phyloP scores from a whole-genome alignment of 2,113 vertebrate genomes.

The Sciurus niger region DNA sequence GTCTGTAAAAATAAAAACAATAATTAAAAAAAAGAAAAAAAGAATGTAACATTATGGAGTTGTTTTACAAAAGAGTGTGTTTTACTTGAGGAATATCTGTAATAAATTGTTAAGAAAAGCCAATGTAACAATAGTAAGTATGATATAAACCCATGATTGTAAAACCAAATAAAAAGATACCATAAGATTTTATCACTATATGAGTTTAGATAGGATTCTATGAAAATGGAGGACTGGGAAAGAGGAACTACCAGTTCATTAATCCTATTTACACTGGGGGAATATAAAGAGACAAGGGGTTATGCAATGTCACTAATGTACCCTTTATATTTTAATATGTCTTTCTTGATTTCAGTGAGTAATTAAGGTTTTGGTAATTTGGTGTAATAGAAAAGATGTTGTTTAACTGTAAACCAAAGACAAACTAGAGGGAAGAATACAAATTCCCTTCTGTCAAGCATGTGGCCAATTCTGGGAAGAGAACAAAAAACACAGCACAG shows the following conservation, averaged over 20 bases:
- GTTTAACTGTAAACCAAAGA: not conserved
- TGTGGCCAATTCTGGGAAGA: not conserved
- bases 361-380: not conserved
- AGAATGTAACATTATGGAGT: not conserved
- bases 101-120: not conserved
- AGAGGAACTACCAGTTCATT: not conserved
- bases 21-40: no score
- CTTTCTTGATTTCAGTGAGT: not conserved
- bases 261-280: not conserved
- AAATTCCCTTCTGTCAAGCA: not conserved
- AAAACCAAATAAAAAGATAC: not conserved
- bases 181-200: not conserved
- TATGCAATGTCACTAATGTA: not conserved
- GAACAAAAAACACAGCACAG: no score
- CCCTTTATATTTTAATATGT: not conserved
- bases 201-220: not conserved
- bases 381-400: not conserved
- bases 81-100: not conserved
- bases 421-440: not conserved
- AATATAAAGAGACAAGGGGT: not conserved
- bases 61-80: not conserved
- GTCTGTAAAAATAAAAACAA: no score
- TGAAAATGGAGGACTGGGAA: not conserved
- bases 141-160: not conserved
- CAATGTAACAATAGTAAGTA: not conserved